These are phyloP conservation scores for Upupa epops DNA, from an alignment of 2,113 vertebrate genomes.

Conservation along the genomic window DNA sequence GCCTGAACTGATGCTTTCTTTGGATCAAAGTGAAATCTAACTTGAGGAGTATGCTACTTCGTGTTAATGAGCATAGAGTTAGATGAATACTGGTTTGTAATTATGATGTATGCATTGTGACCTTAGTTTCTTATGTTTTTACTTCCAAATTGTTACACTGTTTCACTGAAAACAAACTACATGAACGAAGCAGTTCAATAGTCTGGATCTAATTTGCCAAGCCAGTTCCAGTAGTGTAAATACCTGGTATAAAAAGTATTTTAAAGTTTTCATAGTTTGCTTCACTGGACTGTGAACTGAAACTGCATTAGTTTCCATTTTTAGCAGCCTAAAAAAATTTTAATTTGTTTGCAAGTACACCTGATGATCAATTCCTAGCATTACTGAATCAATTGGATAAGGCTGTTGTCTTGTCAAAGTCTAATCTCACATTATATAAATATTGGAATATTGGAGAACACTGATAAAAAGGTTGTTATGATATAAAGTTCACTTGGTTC, in stretches of 20 bases:
- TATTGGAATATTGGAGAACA: neutral
- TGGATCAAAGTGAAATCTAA: neutral
- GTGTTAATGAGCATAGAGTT: neutral
- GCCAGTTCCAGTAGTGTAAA: neutral
- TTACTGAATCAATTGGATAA: neutral
- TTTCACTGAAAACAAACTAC: neutral
- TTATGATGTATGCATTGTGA: neutral
- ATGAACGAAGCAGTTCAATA: neutral
- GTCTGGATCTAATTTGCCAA: neutral
- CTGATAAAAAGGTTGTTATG: neutral
- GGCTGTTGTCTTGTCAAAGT: neutral
- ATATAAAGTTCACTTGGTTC: neutral
- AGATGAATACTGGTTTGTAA: neutral
- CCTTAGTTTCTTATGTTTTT: neutral
- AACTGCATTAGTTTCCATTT: neutral
- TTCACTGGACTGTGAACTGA: neutral
- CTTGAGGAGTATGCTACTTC: neutral
- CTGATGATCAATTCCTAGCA: neutral
- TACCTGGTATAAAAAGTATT: neutral
- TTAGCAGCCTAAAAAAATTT: neutral
- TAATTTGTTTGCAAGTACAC: neutral
- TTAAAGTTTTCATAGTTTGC: neutral
- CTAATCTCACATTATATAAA: neutral
- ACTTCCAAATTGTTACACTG: neutral
- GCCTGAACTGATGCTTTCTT: neutral